These are phyloP conservation scores for Excalfactoria chinensis DNA, from an alignment of 2,113 vertebrate genomes.

Conservation along the genomic window DNA sequence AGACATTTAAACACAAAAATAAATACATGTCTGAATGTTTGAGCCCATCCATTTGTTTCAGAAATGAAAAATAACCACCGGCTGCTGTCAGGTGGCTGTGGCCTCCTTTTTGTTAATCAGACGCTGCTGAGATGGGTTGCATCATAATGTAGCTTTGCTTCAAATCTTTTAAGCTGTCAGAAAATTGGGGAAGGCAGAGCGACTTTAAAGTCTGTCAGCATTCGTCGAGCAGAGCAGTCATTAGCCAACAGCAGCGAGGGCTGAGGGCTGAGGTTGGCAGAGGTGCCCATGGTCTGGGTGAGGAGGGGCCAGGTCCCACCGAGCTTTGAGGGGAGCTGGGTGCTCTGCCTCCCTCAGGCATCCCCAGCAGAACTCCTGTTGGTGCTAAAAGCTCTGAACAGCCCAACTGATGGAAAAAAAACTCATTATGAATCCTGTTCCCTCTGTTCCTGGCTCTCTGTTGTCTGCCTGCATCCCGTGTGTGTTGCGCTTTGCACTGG, in stretches of 20 bases:
- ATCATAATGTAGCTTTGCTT: slow-evolving; percentile 63
- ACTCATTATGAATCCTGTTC: neutral
- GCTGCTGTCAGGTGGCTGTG: slow-evolving; percentile 51
- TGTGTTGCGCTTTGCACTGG: neutral
- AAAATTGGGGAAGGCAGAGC: slow-evolving; percentile 22
- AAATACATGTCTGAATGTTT: slow-evolving; percentile 44
- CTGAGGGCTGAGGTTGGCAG: neutral
- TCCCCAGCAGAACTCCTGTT: neutral
- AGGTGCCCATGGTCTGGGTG: neutral
- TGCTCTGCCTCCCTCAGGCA: neutral
- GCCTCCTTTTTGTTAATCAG: slow-evolving; percentile 39
- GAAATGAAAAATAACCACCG: neutral
- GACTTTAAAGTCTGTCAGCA: slow-evolving; percentile 33
- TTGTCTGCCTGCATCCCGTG: neutral
- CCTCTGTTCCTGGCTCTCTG: neutral
- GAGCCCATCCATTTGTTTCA: slow-evolving; percentile 1
- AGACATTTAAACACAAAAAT: slow-evolving; percentile 57
- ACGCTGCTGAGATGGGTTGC: slow-evolving; percentile 64
- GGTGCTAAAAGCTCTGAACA: neutral
- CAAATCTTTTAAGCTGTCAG: slow-evolving; percentile 62
- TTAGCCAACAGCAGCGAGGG: neutral
- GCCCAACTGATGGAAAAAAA: neutral
- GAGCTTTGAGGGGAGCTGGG: neutral
- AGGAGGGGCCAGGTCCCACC: neutral
- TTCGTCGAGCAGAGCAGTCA: slow-evolving; percentile 53